Percentiles rank a stretch among this genome's conserved stretches.
phyloP scores from a whole-genome alignment of 2,113 vertebrate genomes.

The Vicugna pacos region DNA sequence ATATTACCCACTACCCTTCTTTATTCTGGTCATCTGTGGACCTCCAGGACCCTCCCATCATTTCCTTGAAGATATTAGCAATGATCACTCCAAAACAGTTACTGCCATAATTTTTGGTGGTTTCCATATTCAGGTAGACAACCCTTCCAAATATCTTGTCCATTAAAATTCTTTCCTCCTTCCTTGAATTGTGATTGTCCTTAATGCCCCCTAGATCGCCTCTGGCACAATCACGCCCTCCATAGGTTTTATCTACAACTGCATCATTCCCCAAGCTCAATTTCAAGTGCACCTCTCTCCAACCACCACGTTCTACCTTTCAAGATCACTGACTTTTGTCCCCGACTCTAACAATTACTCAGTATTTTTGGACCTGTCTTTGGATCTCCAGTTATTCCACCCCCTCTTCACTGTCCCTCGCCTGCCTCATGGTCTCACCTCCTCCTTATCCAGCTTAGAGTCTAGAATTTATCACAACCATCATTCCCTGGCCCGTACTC shows the following conservation, averaged over 20 bases:
- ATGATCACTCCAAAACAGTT: not conserved
- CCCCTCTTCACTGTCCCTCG: not conserved
- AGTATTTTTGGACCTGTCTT: not conserved
- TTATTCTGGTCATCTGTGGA: not conserved
- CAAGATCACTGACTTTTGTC: not conserved
- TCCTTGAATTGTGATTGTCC: not conserved
- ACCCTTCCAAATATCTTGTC: not conserved
- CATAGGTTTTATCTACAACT: not conserved
- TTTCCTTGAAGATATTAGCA: not conserved
- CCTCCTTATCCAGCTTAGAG: not conserved
- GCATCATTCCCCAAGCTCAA: not conserved
- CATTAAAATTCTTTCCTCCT: not conserved
- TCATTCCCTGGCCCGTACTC: not conserved
- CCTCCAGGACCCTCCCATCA: not conserved
- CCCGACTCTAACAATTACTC: not conserved
- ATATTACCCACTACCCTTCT: not conserved
- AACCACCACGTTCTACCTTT: not conserved
- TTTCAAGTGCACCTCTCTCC: not conserved
- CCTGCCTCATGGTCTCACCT: not conserved
- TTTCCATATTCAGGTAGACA: not conserved
- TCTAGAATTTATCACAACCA: not conserved
- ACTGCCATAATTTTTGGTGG: not conserved
- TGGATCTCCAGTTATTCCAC: not conserved
- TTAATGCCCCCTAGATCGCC: not conserved
- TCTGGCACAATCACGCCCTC: not conserved